phyloP scores from a whole-genome alignment of 2,888 invertebrate genomes.

The Ophion costatus region DNA sequence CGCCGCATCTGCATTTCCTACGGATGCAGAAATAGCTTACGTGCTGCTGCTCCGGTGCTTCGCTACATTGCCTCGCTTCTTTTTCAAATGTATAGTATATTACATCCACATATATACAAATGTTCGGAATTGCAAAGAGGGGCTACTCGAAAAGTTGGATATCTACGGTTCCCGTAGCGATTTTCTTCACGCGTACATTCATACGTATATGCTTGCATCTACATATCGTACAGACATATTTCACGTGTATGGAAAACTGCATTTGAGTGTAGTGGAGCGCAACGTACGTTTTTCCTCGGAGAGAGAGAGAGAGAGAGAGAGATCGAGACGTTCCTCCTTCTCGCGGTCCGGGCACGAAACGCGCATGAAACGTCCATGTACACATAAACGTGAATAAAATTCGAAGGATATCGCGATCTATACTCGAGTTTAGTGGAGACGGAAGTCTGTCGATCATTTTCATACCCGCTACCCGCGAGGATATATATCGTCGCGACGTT shows the following conservation, averaged over 20 bases:
- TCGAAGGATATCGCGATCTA: conserved; percentile 56
- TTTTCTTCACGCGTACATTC: conserved; percentile 31
- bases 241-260: conserved; percentile 22
- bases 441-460: conserved; percentile 56
- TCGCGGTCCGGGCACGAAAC: neutral
- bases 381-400: conserved; percentile 33
- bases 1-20: conserved; percentile 80
- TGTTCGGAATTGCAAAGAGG: conserved; percentile 44
- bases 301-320: no score
- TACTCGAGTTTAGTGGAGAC: conserved; percentile 25
- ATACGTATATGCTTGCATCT: neutral
- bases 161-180: conserved; percentile 47
- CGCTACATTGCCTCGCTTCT: conserved; percentile 35
- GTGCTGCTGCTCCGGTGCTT: conserved; percentile 64
- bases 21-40: conserved; percentile 78
- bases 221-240: conserved; percentile 23
- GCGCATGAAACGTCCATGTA: neutral
- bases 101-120: conserved; percentile 7
- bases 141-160: conserved; percentile 60
- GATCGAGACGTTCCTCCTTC: conserved; percentile 10
- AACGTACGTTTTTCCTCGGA: conserved; percentile 12
- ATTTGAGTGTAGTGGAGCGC: conserved; percentile 49
- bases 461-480: conserved; percentile 3
- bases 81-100: conserved; percentile 23
- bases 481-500: conserved; percentile 10